Conservation (phyloP, 2,888 invertebrate genomes). For the Leptinotarsa peninsularis region DNA sequence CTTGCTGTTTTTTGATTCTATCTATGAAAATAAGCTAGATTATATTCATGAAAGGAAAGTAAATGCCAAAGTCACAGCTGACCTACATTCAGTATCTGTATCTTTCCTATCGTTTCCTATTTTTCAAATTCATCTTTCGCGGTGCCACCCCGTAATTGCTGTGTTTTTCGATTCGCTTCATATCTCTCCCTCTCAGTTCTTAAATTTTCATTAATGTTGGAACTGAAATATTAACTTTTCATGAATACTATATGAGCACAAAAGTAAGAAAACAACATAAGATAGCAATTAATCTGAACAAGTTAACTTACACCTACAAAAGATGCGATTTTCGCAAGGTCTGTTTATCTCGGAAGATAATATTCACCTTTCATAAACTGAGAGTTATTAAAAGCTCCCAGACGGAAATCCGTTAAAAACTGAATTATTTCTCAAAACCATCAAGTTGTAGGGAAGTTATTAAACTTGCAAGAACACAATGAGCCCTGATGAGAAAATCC, state of each 20-base stretch:
- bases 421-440: constrained; percentile 11
- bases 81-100: too few relatives aligned
- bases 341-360: constrained; percentile 2
- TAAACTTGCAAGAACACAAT: constrained; percentile 12
- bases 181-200: too few relatives aligned
- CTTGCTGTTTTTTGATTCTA: too few relatives aligned
- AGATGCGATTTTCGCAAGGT: background rate
- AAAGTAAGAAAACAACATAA: background rate
- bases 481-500: constrained; percentile 4
- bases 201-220: too few relatives aligned
- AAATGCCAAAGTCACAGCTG: too few relatives aligned
- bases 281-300: background rate
- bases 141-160: too few relatives aligned
- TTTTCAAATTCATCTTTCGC: too few relatives aligned
- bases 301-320: background rate
- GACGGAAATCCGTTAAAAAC: background rate
- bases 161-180: too few relatives aligned
- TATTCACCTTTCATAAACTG: constrained; percentile 2
- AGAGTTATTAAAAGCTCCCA: constrained; percentile 8
- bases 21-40: too few relatives aligned
- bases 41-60: too few relatives aligned
- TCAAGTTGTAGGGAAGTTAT: constrained; percentile 7
- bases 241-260: background rate
- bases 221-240: too few relatives aligned
- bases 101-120: too few relatives aligned